These are phyloP conservation scores for Adelosebastes latens DNA, from an alignment of 2,797 vertebrate genomes.

Conservation along the genomic window DNA sequence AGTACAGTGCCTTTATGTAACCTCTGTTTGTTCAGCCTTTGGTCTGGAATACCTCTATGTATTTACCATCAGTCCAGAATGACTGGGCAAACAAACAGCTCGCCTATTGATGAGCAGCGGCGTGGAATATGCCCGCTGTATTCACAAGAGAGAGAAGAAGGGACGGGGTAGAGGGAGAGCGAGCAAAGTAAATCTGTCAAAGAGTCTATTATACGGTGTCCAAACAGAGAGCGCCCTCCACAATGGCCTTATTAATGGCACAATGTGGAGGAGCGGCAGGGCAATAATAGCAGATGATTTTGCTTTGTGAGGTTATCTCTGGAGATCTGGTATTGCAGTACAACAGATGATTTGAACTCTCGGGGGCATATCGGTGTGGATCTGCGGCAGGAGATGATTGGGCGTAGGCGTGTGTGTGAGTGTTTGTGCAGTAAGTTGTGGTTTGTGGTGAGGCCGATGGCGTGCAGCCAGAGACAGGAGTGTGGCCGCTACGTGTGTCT, in stretches of 20 bases:
- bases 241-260: slow-evolving; percentile 87
- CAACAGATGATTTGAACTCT: slow-evolving; percentile 70
- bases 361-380: slow-evolving; percentile 65
- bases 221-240: slow-evolving; percentile 82
- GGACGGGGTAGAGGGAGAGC: slow-evolving; percentile 45
- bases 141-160: slow-evolving; percentile 58
- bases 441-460: slow-evolving; percentile 74
- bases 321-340: slow-evolving; percentile 69
- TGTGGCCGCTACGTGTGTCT: slow-evolving; percentile 78
- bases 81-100: slow-evolving; percentile 84
- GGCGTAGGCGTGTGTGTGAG: slow-evolving; percentile 7
- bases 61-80: slow-evolving; percentile 79
- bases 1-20: slow-evolving; percentile 79
- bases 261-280: slow-evolving; percentile 83
- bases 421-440: slow-evolving; percentile 57
- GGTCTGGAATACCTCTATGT: slow-evolving; percentile 71
- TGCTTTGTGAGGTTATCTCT: slow-evolving; percentile 83
- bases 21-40: slow-evolving; percentile 81
- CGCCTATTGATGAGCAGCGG: slow-evolving; percentile 77
- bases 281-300: slow-evolving; percentile 84
- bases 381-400: slow-evolving; percentile 59
- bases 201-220: slow-evolving; percentile 85
- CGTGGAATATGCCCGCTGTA: slow-evolving; percentile 76
- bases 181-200: slow-evolving; percentile 84
- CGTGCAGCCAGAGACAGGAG: slow-evolving; percentile 77